Evolutionary conservation across 2,888 invertebrate species (phyloP).

Genomic region (Xestia xanthographa): DNA sequence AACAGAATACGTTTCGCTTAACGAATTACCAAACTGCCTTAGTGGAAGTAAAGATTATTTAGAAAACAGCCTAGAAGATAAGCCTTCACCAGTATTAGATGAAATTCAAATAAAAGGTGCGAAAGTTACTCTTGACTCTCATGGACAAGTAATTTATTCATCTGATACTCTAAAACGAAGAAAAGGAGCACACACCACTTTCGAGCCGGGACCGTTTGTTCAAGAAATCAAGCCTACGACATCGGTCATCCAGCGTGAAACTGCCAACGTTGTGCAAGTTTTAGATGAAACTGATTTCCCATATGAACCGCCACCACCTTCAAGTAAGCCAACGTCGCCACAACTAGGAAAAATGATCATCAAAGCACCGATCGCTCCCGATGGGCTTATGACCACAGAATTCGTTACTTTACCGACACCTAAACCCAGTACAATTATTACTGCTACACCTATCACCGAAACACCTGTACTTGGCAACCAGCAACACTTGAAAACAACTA

Average conservation of each 20-base stretch:
- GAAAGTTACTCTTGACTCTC: constrained; percentile 95
- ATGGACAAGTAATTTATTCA: constrained; percentile 96
- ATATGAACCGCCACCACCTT: constrained; percentile 82
- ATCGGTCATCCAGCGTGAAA: constrained; percentile 83
- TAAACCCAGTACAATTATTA: constrained; percentile 91
- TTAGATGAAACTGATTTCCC: constrained; percentile 87
- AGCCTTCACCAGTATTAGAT: constrained; percentile 78
- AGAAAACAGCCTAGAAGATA: constrained; percentile 81
- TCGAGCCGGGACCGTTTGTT: constrained; percentile 96
- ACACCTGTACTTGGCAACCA: constrained; percentile 74
- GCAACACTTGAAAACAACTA: constrained; percentile 75
- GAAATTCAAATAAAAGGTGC: constrained; percentile 92
- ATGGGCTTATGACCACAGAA: constrained; percentile 88
- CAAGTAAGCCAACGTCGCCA: constrained; percentile 91
- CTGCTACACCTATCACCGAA: constrained; percentile 88
- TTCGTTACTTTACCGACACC: constrained; percentile 90
- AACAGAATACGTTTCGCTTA: constrained; percentile 95
- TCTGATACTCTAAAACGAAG: constrained; percentile 95
- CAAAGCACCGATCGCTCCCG: constrained; percentile 87
- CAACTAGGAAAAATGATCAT: constrained; percentile 92
- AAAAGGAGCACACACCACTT: constrained; percentile 95
- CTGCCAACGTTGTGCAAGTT: constrained; percentile 83
- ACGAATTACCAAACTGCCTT: constrained; percentile 93
- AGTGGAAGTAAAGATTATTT: constrained; percentile 85
- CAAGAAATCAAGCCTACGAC: constrained; percentile 91